phyloP scores from a whole-genome alignment of 2,113 vertebrate genomes.

The Cinclus mexicanus region DNA sequence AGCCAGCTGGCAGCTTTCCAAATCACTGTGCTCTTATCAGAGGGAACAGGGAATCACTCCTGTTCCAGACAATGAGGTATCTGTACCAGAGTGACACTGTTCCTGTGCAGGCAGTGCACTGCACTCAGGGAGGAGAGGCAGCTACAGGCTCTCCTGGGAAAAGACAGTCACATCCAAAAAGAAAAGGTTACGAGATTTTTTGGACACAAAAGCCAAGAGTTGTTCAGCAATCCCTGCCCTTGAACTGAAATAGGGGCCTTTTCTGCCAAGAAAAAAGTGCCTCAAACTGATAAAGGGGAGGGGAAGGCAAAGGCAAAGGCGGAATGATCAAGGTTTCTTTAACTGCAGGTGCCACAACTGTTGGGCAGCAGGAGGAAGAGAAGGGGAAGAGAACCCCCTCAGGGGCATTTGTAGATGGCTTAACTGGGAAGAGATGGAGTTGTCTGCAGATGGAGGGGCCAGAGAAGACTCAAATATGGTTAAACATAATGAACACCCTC shows the following conservation, averaged over 20 bases:
- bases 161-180: background rate
- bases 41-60: accelerated
- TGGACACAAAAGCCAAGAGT: background rate
- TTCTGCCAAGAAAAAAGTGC: background rate
- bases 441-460: background rate
- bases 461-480: background rate
- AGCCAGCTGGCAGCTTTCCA: background rate
- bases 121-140: background rate
- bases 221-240: background rate
- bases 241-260: background rate
- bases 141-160: background rate
- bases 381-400: background rate
- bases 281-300: background rate
- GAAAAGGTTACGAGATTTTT: background rate
- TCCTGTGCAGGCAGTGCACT: accelerated
- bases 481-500: background rate
- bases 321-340: background rate
- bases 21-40: background rate
- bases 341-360: background rate
- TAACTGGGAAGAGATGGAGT: background rate
- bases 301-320: background rate
- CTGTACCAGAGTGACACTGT: background rate
- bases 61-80: background rate
- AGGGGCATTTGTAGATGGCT: background rate
- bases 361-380: background rate